Evolutionary conservation across 2,797 vertebrate genomes (phyloP), one percentile per base, ranked within the genome.

Genomic region (Rhinatrema bivittatum): DNA sequence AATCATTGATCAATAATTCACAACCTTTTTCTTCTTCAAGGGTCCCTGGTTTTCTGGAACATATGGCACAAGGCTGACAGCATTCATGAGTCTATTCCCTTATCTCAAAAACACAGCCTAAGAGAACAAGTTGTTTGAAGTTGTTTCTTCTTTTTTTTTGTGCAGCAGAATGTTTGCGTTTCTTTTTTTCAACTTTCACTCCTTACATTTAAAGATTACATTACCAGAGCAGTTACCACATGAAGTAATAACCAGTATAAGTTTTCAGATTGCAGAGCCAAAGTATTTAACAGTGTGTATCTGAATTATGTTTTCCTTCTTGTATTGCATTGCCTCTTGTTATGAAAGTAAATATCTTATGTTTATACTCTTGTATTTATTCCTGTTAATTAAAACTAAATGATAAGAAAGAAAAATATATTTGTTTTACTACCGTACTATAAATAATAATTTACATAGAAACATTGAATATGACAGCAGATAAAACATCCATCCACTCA

Each of bases 1-100:
- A 93, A 98, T 95, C 90, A 89, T 76, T 91, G 86, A 94, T 97
- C 93, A 98, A 98, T 98, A 95, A 97, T 98, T 94, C 87, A 97
- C 70, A 64, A 81, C 62, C 56, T 46, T 70, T 80, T 85, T 81
- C 83, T 84, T 90, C 89, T 88, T 86, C 82, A 88, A 91, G 87
- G 84, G 87, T 85, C 80, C 81, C 81, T 62, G 70, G 75, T 74
- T 89, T 91, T 85, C 88, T 82, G 76, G 74, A 87, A 84, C 93
- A 96, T 91, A 91, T 91, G 93, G 92, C 74, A 74, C 53, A 46
- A 60, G 70, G 68, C 70, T 79, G 76, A 67, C 60, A 56, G 51
- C 38, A 45, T 70, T 86, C 79, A 57, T 58, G 46, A 81, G 84
- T 72, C 72, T 49, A 55, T 73, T 78, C 79, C 56, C 79, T 86